Evolutionary conservation across 2,113 vertebrate species (phyloP), one percentile per base, ranked within the genome.

Genomic region (Cairina moschata): DNA sequence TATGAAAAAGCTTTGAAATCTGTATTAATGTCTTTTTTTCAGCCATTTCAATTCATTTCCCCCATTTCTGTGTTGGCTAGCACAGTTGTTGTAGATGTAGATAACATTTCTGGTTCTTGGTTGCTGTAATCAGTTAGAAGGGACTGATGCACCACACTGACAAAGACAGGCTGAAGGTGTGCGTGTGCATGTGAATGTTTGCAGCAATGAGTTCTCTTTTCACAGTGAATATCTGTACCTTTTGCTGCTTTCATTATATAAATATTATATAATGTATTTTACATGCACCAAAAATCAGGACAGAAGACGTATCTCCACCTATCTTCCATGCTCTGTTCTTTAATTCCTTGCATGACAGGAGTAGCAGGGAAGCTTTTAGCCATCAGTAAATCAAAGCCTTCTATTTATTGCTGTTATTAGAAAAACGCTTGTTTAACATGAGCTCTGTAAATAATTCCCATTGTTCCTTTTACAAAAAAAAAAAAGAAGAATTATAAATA

Each of bases 1-100:
- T 15, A 36, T 14, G 17, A 65, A 29, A 36, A 75, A 38, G 56
- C 95, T 97, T 86, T 91, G 72, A 90, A 95, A 88, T 79, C 12
- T 15, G 71, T 65, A 81, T 83, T 77, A 77, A 63, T 75, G 74
- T 16, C 80, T 91, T 83, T 44, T 42, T 82, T 38, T 77, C 29
- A 26, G 31, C 28, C n/a, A 42, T 34, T 13, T n/a, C 50, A 52
- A 26, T 52, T 52, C 76, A n/a, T 29, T 22, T 86, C n/a, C 40
- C 74, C 8, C 69, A 11, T 3, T 32, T 40, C 66, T 36, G 20
- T 31, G 38, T 2, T 65, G 82, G 40, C n/a, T 68, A 11, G 59
- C n/a, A 3, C 2, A 26, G 48, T 28, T 68, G 54, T 14, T 18
- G 32, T 29, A 69, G 82, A 42, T 17, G 42, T 4, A 48, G 87